Percentiles rank a stretch among this genome's conserved stretches.
phyloP scores from a whole-genome alignment of 2,888 invertebrate species.

The Campopleginae sp. region DNA sequence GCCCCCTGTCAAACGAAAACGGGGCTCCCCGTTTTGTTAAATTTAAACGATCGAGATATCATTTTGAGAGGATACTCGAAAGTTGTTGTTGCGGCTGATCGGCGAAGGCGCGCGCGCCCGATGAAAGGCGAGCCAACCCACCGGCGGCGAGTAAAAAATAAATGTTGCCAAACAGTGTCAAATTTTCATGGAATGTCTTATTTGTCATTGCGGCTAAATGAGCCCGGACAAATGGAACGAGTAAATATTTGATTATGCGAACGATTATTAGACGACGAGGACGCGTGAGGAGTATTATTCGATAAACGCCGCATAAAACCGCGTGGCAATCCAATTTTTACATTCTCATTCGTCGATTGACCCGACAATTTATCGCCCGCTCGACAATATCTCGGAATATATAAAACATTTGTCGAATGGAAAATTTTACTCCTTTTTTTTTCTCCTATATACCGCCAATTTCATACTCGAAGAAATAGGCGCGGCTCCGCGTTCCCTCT shows the following conservation, averaged over 20 bases:
- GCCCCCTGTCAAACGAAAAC: neutral
- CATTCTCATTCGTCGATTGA: slow-evolving; percentile 66
- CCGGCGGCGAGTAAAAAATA: too few species aligned
- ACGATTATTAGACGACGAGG: neutral
- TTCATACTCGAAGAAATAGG: slow-evolving; percentile 1
- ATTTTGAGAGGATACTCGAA: slow-evolving; percentile 17
- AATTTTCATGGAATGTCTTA: slow-evolving; percentile 38
- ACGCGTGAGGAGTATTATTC: neutral
- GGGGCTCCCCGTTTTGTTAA: slow-evolving; percentile 26
- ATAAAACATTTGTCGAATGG: slow-evolving; percentile 74
- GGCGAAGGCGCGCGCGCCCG: slow-evolving; percentile 47
- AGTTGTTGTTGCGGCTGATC: slow-evolving; percentile 4
- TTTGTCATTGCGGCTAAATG: slow-evolving; percentile 17
- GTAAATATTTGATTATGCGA: neutral
- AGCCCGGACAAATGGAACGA: neutral
- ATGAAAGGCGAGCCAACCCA: slow-evolving; percentile 49
- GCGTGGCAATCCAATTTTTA: neutral
- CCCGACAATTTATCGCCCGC: slow-evolving; percentile 59
- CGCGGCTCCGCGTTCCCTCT: too few species aligned
- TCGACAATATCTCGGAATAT: slow-evolving; percentile 74
- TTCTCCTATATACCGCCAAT: neutral
- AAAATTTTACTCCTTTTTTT: neutral
- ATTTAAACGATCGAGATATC: slow-evolving; percentile 51
- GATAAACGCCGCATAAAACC: neutral
- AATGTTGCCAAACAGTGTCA: slow-evolving; percentile 11